Conservation (phyloP, 1,140 invertebrate genomes). For the Pemphigus obesinymphae region DNA sequence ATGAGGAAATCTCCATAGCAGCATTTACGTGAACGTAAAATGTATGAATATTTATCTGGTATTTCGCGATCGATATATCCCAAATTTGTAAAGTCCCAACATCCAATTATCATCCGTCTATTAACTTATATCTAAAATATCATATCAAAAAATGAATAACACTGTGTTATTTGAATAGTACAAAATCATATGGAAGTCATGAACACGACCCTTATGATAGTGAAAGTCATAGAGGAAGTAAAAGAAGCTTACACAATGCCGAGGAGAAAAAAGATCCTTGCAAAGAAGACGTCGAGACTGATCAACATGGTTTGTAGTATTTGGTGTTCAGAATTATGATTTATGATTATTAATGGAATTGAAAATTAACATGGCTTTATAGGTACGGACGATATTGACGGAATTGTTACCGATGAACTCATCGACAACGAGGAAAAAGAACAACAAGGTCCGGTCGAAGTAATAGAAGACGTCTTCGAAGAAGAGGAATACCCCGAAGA, state of each 20-base stretch:
- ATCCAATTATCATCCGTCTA: too few relatives aligned
- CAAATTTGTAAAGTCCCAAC: too few relatives aligned
- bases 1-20: too few relatives aligned
- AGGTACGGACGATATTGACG: background rate
- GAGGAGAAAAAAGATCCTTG: conserved; percentile 85
- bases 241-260: conserved; percentile 68
- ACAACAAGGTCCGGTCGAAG: conserved; percentile 48
- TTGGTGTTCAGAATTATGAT: conserved; percentile 47
- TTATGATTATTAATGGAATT: background rate
- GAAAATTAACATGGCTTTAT: background rate
- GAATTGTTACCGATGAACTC: background rate
- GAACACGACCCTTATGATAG: conserved; percentile 83
- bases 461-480: conserved; percentile 60
- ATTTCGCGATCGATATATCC: too few relatives aligned
- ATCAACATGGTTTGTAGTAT: background rate
- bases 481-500: conserved; percentile 79
- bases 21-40: too few relatives aligned
- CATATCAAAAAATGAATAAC: background rate
- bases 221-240: conserved; percentile 80
- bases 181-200: conserved; percentile 88
- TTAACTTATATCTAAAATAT: too few relatives aligned
- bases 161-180: conserved; percentile 56
- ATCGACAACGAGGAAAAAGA: background rate
- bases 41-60: too few relatives aligned
- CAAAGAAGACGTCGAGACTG: conserved; percentile 76